Evolutionary conservation across 2,888 invertebrate genomes (phyloP), one percentile per base, ranked within the genome.

Genomic region (Eupithecia abbreviata): DNA sequence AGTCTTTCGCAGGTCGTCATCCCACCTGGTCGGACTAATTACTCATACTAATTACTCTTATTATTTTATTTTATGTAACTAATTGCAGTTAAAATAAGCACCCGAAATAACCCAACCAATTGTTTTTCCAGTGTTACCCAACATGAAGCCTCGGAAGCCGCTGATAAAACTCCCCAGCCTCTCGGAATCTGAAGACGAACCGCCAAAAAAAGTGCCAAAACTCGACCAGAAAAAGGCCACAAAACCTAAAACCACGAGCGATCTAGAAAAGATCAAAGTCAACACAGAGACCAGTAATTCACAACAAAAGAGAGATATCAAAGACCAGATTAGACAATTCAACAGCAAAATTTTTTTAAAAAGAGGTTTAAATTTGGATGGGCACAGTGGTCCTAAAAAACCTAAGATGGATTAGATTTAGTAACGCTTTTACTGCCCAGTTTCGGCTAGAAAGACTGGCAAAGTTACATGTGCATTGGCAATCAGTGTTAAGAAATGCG

Each of bases 61-160:
- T 30, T 30, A 30, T 30, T 30, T 30, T 30, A 0, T 30, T 30
- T 30, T 30, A 30, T 30, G 30, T 30, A 30, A 30, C 30, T 30
- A 30, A 30, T 30, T 30, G 30, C 30, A 30, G 30, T 30, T 30
- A 30, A 30, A 30, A 30, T 30, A 30, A 30, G 0, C 30, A 2
- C 10, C 7, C 47, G 9, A 47, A 47, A n/a, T 58, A 18, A 58
- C 58, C 18, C 2, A 51, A 6, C n/a, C 13, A 15, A 68, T 71
- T 51, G 75, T 42, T 71, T 71, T 87, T 87, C 0, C 90, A 94
- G 93, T 87, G 41, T 78, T 91, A 2, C 90, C 94, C n/a, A 95
- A 95, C 85, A 95, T 95, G 65, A 93, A 93, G 76, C 94, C 94
- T 0, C 85, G 95, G 0, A 93, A 93, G 55, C 88, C 95, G 0